Conservation (phyloP, 2,113 vertebrate genomes). For the Stigmatopora argus region DNA sequence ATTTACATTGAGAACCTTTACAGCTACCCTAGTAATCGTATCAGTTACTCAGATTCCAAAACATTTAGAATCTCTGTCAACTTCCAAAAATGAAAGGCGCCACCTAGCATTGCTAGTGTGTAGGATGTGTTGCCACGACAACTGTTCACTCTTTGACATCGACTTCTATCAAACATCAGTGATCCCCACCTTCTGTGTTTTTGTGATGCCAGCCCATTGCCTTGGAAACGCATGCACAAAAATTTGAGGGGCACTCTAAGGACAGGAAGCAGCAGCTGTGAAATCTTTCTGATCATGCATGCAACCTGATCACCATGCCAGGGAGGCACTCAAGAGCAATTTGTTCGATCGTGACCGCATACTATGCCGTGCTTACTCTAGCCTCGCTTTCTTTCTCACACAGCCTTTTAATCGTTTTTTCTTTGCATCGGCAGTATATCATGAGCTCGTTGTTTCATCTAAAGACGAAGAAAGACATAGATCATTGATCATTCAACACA, state of each 20-base stretch:
- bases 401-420: neutral
- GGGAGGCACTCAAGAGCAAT: constrained; percentile 40
- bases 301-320: constrained; percentile 44
- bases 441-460: constrained; percentile 50
- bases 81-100: constrained; percentile 38
- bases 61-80: constrained; percentile 32
- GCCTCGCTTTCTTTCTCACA: neutral
- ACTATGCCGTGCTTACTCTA: constrained; percentile 6
- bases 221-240: constrained; percentile 41
- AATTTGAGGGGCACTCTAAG: constrained; percentile 34
- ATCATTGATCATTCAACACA: constrained; percentile 44
- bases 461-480: constrained; percentile 46
- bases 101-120: constrained; percentile 46
- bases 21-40: constrained; percentile 9
- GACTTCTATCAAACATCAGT: constrained; percentile 33
- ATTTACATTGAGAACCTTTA: constrained; percentile 7
- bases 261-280: constrained; percentile 38
- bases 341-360: constrained; percentile 29
- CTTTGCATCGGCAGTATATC: constrained; percentile 39
- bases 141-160: constrained; percentile 53
- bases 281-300: constrained; percentile 49
- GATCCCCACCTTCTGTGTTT: constrained; percentile 58
- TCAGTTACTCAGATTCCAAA: constrained; percentile 6
- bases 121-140: constrained; percentile 50
- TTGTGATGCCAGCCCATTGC: constrained; percentile 42